Base-by-base conservation (phyloP, 2,113 vertebrate species). In the Vulpes ferrilata region DNA sequence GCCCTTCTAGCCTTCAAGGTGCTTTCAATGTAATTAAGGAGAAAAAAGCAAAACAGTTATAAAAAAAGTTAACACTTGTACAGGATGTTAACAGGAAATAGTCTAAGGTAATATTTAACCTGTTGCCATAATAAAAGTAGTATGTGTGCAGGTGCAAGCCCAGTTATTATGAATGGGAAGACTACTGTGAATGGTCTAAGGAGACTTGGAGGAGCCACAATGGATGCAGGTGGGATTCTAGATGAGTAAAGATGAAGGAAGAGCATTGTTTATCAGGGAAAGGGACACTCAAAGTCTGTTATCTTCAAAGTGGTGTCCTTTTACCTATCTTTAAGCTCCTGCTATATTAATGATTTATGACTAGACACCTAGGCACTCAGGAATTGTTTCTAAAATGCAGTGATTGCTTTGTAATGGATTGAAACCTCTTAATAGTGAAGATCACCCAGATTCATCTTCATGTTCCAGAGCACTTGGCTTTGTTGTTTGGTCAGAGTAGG, bases 211-310 rank as follows among this genome's bases (percentile, higher is more conserved):
- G 38, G 76, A 89, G 67, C n/a, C 9, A 0, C 5, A 3, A 0
- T 20, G 3, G 55, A 22, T 57, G 10, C 16, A 13, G 20, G 3
- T 0, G 22, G 57, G 32, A 32, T 11, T 11, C 64, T 19, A 15
- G 53, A 1, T 55, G 51, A 79, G 48, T 19, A 10, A 23, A 7
- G 20, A 67, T 30, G 69, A 55, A 19, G 7, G 19, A 62, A 48
- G 59, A 67, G 3, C 5, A 0, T 5, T 7, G 3, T 1, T 0
- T 2, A 2, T 9, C 4, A 6, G 19, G 59, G n/a, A 38, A 55
- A 38, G 27, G 30, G n/a, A 19, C 1, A 0, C 2, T 17, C 48
- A 4, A 22, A 20, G 27, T 62, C 73, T 38, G 15, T 20, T 35
- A 11, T 27, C 51, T 57, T 38, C 62, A 35, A 4, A 20, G 23